These are phyloP conservation scores for Gallinago media DNA, from an alignment of 2,113 vertebrate genomes.

Conservation along the genomic window DNA sequence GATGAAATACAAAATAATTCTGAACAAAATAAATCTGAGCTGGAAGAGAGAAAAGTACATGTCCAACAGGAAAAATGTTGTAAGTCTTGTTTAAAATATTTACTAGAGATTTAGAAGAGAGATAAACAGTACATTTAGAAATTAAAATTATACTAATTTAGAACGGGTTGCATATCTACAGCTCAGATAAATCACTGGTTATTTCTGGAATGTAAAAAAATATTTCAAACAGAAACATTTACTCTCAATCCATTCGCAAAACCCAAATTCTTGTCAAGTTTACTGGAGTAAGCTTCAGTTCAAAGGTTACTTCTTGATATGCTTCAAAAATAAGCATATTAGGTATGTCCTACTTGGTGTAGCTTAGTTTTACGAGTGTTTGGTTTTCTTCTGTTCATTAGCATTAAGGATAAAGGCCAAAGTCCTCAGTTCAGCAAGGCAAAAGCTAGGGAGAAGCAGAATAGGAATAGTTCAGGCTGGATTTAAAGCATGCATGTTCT, in stretches of 20 bases:
- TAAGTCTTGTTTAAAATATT: neutral
- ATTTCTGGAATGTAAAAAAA: slow-evolving; percentile 43
- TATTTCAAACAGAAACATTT: slow-evolving; percentile 7
- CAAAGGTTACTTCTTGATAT: slow-evolving; percentile 10
- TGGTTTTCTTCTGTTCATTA: neutral
- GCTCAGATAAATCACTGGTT: neutral
- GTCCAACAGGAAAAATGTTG: neutral
- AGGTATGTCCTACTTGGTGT: neutral
- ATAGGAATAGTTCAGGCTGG: neutral
- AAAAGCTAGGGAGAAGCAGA: neutral
- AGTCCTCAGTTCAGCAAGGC: neutral
- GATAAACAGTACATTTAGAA: neutral
- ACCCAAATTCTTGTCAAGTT: neutral
- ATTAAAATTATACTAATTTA: neutral
- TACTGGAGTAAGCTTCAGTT: neutral
- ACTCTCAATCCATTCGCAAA: neutral
- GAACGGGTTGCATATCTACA: neutral
- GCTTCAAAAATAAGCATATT: neutral
- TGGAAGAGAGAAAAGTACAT: neutral
- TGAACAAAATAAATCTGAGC: neutral
- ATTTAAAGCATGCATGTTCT: neutral
- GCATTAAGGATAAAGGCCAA: neutral
- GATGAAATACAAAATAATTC: neutral
- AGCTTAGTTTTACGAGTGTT: neutral
- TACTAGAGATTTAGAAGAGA: neutral